Evolutionary conservation across 2,797 vertebrate genomes (phyloP).

Genomic region (Anomalospiza imberbis): DNA sequence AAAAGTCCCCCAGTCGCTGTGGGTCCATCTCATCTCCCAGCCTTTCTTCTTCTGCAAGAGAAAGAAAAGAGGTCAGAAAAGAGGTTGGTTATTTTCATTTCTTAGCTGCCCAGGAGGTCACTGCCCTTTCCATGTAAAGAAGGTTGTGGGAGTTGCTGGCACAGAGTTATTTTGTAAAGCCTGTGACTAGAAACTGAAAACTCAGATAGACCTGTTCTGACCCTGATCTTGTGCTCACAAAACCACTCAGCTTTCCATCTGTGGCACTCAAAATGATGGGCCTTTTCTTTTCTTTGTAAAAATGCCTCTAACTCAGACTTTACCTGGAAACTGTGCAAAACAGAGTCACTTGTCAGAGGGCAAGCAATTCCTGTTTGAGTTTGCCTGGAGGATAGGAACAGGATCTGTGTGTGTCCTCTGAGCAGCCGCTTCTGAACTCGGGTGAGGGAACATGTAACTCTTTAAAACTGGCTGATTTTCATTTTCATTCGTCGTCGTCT

Average conservation of each 20-base stretch:
- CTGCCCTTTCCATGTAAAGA: background rate
- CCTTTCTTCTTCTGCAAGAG: background rate
- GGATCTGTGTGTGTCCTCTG: background rate
- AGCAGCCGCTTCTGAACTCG: background rate
- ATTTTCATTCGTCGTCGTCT: background rate
- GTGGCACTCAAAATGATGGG: background rate
- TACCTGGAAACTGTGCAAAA: background rate
- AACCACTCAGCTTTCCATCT: background rate
- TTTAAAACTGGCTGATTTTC: background rate
- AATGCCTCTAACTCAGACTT: background rate
- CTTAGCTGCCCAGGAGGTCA: background rate
- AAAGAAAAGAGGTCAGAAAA: background rate
- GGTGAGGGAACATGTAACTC: accelerated
- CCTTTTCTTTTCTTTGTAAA: background rate
- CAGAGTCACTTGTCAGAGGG: background rate
- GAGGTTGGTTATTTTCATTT: background rate
- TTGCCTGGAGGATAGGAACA: background rate
- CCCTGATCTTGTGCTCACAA: background rate
- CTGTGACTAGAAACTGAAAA: conserved; percentile 45
- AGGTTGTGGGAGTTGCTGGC: conserved; percentile 3
- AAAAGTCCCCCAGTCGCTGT: background rate
- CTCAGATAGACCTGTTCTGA: background rate
- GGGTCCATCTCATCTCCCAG: background rate
- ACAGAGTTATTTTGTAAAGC: conserved; percentile 7
- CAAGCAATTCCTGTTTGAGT: background rate